Conservation (phyloP, 2,113 vertebrate genomes). For the Xenus cinereus region DNA sequence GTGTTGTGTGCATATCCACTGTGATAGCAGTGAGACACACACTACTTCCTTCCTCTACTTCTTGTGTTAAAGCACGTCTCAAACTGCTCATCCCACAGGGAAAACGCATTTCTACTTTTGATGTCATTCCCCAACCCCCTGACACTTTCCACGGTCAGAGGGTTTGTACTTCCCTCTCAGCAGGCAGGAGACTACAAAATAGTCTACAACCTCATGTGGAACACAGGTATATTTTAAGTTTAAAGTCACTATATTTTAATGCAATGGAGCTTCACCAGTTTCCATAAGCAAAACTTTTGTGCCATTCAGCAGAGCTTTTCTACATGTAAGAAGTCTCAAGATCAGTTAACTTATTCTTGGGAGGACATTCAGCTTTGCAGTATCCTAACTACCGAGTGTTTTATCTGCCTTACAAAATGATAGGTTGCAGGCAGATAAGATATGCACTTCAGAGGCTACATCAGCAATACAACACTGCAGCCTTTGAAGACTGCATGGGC, state of each 20-base stretch:
- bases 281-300: neutral
- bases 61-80: neutral
- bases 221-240: neutral
- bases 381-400: neutral
- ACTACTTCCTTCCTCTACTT: neutral
- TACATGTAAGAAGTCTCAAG: neutral
- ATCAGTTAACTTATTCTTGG: neutral
- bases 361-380: neutral
- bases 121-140: neutral
- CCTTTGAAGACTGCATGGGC: neutral
- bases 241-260: neutral
- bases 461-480: neutral
- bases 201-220: neutral
- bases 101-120: neutral
- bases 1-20: neutral
- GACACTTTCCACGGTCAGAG: neutral
- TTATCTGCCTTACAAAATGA: neutral
- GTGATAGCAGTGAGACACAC: neutral
- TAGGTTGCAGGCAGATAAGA: neutral
- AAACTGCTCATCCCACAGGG: neutral
- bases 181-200: neutral
- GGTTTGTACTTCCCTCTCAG: neutral
- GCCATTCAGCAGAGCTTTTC: neutral
- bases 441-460: neutral
- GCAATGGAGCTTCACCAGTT: neutral